phyloP scores from a whole-genome alignment of 2,113 vertebrate genomes.

The Microtus pennsylvanicus region DNA sequence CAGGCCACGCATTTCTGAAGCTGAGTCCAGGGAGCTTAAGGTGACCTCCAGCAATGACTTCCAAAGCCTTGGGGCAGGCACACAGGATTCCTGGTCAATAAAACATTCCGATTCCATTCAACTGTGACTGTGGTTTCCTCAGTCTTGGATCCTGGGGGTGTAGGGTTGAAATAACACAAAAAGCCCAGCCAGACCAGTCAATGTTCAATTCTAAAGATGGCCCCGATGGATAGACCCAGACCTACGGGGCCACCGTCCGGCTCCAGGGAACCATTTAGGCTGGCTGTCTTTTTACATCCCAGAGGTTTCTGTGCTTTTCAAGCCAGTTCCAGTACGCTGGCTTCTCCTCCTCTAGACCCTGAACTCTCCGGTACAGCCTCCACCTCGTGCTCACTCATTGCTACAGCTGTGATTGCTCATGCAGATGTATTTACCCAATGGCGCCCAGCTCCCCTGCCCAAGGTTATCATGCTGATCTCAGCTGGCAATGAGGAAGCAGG shows the following conservation, averaged over 20 bases:
- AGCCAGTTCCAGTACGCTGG: not conserved
- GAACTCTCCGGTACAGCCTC: not conserved
- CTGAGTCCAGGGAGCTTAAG: not conserved
- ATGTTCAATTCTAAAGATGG: not conserved
- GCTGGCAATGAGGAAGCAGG: not conserved
- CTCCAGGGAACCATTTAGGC: not conserved
- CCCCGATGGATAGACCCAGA: not conserved
- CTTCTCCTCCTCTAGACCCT: constrained; percentile 15
- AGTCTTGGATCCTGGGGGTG: not conserved
- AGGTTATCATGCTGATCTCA: constrained; percentile 6
- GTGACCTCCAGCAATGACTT: not conserved
- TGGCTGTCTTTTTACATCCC: not conserved
- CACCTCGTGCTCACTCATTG: not conserved
- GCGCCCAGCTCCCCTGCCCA: not conserved
- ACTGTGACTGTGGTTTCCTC: not conserved
- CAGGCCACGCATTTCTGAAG: not conserved
- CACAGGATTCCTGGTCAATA: not conserved
- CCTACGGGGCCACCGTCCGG: not conserved
- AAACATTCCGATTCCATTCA: not conserved
- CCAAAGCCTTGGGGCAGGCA: not conserved
- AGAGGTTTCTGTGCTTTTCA: not conserved
- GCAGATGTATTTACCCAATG: not conserved
- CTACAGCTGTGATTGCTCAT: not conserved
- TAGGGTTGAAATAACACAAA: not conserved
- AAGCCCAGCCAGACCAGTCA: not conserved